A percentile compares a stretch with the other conserved stretches of the same genome.
phyloP scores from a whole-genome alignment of 2,888 invertebrate species.

The Mesoligia furuncula region DNA sequence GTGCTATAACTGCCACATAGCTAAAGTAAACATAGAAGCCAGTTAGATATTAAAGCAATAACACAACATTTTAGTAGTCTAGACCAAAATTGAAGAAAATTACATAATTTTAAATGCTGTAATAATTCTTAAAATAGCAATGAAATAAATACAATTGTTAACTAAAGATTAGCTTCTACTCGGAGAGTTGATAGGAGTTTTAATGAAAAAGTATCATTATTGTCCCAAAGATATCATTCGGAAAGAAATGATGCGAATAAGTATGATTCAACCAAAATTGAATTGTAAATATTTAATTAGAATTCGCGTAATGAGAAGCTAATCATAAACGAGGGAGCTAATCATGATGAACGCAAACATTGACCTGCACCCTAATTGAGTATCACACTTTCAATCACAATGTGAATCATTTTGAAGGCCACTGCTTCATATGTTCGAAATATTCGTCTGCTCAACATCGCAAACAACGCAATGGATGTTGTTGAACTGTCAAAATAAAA shows the following conservation, averaged over 20 bases:
- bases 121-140: conserved; percentile 27
- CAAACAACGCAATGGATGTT: not conserved
- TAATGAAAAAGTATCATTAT: conserved; percentile 8
- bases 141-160: conserved; percentile 6
- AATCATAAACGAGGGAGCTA: not conserved
- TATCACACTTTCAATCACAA: not conserved
- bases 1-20: conserved; percentile 23
- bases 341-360: not conserved
- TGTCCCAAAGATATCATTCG: conserved; percentile 5
- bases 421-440: not conserved
- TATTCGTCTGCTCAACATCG: not conserved
- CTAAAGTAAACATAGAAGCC: conserved; percentile 15
- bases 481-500: not conserved
- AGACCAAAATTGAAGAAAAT: conserved; percentile 44
- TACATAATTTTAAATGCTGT: conserved; percentile 8
- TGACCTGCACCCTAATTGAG: not conserved
- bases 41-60: conserved; percentile 5
- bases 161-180: not conserved
- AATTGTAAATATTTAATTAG: not conserved
- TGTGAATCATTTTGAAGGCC: not conserved
- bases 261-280: not conserved
- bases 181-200: conserved; percentile 8
- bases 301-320: not conserved
- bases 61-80: conserved; percentile 32
- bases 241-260: not conserved